A percentile compares a stretch with the other conserved stretches of the same genome.
Conservation (phyloP, 2,888 invertebrate genomes). For the Tenthredo distinguenda region DNA sequence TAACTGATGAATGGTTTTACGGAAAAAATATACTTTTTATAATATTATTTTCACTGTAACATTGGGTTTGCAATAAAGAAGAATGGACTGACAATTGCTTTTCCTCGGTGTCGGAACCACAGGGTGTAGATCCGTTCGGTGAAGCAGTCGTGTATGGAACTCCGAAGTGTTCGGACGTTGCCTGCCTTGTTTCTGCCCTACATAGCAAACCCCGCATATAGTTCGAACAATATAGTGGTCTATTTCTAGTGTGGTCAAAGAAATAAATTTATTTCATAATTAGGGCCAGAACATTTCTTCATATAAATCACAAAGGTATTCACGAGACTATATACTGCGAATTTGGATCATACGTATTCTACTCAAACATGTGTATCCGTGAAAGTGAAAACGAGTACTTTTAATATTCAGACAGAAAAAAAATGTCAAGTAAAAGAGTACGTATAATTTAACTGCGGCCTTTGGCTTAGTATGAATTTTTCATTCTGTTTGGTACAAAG, state of each 20-base stretch:
- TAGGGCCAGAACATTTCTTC: neutral
- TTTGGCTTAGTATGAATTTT: neutral
- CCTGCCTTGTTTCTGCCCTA: constrained; percentile 36
- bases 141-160: constrained; percentile 51
- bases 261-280: constrained; percentile 26
- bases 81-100: constrained; percentile 40
- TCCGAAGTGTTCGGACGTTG: constrained; percentile 51
- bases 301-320: neutral
- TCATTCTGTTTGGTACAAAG: neutral
- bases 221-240: constrained; percentile 23
- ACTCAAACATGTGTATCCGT: neutral
- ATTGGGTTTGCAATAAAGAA: constrained; percentile 13
- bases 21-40: neutral
- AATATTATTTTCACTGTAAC: constrained; percentile 30
- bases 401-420: neutral
- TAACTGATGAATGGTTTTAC: neutral
- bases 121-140: constrained; percentile 54
- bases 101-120: constrained; percentile 45
- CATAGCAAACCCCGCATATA: constrained; percentile 30
- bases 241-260: constrained; percentile 4
- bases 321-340: neutral
- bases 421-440: constrained; percentile 30
- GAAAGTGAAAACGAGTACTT: constrained; percentile 38
- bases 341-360: constrained; percentile 20
- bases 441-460: neutral